These are phyloP conservation scores for Rapana venosa DNA, from an alignment of 2,888 invertebrate species.

Conservation along the genomic window DNA sequence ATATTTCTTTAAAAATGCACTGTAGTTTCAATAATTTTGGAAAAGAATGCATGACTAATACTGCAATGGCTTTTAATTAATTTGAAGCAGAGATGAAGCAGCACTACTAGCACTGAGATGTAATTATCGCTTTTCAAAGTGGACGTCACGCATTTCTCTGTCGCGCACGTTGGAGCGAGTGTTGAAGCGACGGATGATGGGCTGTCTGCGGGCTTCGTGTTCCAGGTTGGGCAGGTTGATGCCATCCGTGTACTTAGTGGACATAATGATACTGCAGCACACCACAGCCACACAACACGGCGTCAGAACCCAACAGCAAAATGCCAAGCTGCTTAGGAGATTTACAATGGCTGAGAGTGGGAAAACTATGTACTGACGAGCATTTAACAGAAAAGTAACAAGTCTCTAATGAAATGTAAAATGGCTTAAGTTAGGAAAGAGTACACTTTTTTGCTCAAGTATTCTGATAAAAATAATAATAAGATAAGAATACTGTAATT, in stretches of 20 bases:
- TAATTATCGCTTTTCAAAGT: constrained; percentile 72
- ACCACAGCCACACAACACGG: background rate
- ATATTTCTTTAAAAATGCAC: background rate
- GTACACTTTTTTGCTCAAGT: too few species aligned
- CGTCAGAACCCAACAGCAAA: too few species aligned
- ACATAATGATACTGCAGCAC: constrained; percentile 67
- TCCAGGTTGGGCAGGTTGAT: constrained; percentile 68
- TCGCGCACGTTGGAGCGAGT: constrained; percentile 66
- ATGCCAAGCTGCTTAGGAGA: too few species aligned
- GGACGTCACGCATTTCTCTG: constrained; percentile 72
- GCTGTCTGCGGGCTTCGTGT: constrained; percentile 63
- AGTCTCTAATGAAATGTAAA: too few species aligned
- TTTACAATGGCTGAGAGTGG: too few species aligned
- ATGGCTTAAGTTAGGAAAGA: too few species aligned
- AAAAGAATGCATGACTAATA: background rate
- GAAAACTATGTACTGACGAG: too few species aligned
- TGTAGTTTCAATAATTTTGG: background rate
- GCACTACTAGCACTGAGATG: background rate
- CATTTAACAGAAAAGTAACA: too few species aligned
- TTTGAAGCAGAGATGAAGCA: background rate
- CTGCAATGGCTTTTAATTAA: background rate
- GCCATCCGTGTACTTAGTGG: constrained; percentile 71
- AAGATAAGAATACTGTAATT: too few species aligned
- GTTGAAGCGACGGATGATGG: constrained; percentile 58
- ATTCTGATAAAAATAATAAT: too few species aligned